A percentile compares a stretch with the other conserved stretches of the same genome.
phyloP scores from a whole-genome alignment of 2,888 invertebrate species.

The Nomada goodeniana region DNA sequence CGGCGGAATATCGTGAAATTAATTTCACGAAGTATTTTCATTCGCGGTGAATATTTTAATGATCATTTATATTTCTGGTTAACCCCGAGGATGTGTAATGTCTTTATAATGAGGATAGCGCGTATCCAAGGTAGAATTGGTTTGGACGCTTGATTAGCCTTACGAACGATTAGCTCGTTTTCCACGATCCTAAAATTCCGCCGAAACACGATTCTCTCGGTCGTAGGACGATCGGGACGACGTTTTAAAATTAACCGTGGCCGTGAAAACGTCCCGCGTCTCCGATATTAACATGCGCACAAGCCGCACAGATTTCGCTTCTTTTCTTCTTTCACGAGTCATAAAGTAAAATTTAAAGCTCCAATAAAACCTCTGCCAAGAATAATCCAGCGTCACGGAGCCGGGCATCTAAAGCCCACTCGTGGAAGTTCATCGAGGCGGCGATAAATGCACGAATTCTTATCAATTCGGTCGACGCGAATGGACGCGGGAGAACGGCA shows the following conservation, averaged over 20 bases:
- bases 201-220: background rate
- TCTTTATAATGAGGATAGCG: background rate
- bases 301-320: slow-evolving; percentile 4
- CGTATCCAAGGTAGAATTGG: background rate
- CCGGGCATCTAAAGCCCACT: slow-evolving; percentile 9
- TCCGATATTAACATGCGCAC: slow-evolving; percentile 17
- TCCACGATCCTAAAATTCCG: slow-evolving; percentile 15
- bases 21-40: background rate
- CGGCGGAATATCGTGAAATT: background rate
- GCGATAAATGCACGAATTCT: slow-evolving; percentile 54
- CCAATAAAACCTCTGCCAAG: slow-evolving; percentile 41
- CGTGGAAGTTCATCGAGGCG: slow-evolving; percentile 48
- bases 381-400: slow-evolving; percentile 35
- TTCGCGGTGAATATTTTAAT: background rate
- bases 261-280: slow-evolving; percentile 22
- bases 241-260: slow-evolving; percentile 37
- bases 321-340: slow-evolving; percentile 20
- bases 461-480: slow-evolving; percentile 35
- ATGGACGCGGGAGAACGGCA: background rate
- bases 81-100: too few relatives aligned
- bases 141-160: slow-evolving; percentile 12
- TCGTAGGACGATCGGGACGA: background rate
- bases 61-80: background rate
- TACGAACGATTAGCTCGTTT: slow-evolving; percentile 8
- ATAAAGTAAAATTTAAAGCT: slow-evolving; percentile 43